Evolutionary conservation across 2,888 invertebrate species (phyloP), one percentile per base, ranked within the genome.

Genomic region (Eilema depressum): DNA sequence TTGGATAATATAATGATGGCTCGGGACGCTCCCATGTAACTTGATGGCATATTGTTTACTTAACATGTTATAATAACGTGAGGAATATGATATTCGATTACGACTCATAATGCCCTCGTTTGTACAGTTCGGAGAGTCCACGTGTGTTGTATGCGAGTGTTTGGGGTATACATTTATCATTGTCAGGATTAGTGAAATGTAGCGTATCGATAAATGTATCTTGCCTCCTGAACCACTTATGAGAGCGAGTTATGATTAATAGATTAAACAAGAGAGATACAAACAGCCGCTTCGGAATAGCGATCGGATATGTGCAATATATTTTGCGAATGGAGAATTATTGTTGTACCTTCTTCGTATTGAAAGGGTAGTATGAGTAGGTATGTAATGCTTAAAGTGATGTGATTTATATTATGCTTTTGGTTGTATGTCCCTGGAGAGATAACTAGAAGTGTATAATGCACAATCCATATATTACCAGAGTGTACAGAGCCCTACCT

Each of bases 101-200:
- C 53, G 53, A 4, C 3, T n/a, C 53, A n/a, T n/a, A 47, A 47
- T 37, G 17, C 20, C 4, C 41, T 41, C 26, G 2, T 63, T 26
- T 41, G 41, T 41, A 41, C 10, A 63, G 41, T 26, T 63, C 63
- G 41, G 41, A 63, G 63, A 25, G 26, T 41, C 37, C 37, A 63
- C 63, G 37, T 63, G 26, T 63, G 37, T 63, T 3, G 37, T 41
- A n/a, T 41, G 17, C 41, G 17, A 37, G 25, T 63, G 37, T 37
- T 41, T 41, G 1, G 26, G 20, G 63, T 41, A 20, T 10, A 10
- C 14, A 63, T 41, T 63, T 30, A 25, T 41, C 20, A 63, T 25
- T 41, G 41, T 63, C 20, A 20, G 20, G 11, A 11, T 14, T 41
- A 2, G 5, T 11, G 26, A 41, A 41, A 41, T 41, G 26, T 41